Percentiles rank a stretch among this genome's conserved stretches.
Evolutionary conservation across 2,113 vertebrate species (phyloP).

Genomic region (Uria lomvia): DNA sequence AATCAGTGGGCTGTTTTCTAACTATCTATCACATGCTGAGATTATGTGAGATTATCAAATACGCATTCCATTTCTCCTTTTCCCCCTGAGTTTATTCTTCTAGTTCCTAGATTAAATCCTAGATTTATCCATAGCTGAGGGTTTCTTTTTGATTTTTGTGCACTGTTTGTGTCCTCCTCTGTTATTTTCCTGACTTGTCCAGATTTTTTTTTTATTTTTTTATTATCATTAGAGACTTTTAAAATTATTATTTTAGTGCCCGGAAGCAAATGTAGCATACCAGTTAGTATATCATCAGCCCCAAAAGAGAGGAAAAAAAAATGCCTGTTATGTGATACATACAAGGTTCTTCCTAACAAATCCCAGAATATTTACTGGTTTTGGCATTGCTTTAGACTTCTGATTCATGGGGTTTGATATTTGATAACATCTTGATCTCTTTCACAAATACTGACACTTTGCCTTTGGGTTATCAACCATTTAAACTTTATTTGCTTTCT

Average conservation of each 20-base stretch:
- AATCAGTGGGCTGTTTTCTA: neutral
- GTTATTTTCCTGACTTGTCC: neutral
- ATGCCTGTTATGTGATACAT: neutral
- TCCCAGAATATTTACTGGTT: neutral
- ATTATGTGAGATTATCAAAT: neutral
- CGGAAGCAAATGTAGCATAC: neutral
- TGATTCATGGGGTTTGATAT: neutral
- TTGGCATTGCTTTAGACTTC: neutral
- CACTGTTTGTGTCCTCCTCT: neutral
- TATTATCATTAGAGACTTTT: neutral
- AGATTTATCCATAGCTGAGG: neutral
- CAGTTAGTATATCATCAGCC: neutral
- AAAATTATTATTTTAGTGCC: neutral
- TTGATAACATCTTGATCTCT: neutral
- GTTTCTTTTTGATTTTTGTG: neutral
- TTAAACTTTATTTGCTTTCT: neutral
- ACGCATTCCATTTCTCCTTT: neutral
- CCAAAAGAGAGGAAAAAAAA: neutral
- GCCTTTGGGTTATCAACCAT: fast-evolving
- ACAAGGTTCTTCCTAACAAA: neutral
- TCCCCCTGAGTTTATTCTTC: neutral
- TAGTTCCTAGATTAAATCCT: neutral
- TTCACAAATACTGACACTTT: neutral
- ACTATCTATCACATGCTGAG: neutral
- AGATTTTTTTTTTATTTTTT: neutral